Conservation (phyloP, 2,888 invertebrate species). For the Osmoderma eremita region DNA sequence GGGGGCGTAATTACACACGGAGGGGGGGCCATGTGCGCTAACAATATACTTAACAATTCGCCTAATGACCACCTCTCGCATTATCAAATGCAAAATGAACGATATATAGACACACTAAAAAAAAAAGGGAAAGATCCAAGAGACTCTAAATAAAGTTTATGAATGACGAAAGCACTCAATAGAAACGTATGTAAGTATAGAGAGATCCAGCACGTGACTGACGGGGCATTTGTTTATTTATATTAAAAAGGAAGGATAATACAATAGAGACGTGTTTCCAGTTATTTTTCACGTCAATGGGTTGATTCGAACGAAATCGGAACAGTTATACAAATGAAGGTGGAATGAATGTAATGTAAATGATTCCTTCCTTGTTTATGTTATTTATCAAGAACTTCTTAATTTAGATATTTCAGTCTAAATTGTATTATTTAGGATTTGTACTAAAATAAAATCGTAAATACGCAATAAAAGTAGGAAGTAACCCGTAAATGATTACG, state of each 20-base stretch:
- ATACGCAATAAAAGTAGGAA: too few species aligned
- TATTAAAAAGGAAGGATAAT: not conserved
- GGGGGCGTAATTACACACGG: constrained; percentile 59
- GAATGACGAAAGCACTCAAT: constrained; percentile 15
- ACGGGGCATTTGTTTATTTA: constrained; percentile 23
- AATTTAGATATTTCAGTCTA: too few species aligned
- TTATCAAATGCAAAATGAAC: constrained; percentile 40
- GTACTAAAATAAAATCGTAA: too few species aligned
- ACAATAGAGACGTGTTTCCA: too few species aligned
- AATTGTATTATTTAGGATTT: too few species aligned
- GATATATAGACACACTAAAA: constrained; percentile 10
- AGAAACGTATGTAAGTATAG: not conserved
- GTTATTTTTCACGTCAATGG: too few species aligned
- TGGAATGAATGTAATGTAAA: too few species aligned
- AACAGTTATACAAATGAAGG: too few species aligned
- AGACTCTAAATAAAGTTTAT: constrained; percentile 9
- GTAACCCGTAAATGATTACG: too few species aligned
- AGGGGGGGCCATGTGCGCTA: constrained; percentile 60
- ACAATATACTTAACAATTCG: constrained; percentile 62
- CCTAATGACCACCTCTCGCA: constrained; percentile 56
- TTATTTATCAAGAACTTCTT: too few species aligned
- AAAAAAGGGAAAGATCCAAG: constrained; percentile 1
- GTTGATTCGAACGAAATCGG: too few species aligned
- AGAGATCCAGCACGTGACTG: constrained; percentile 16
- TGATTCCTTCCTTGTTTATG: too few species aligned